These are phyloP conservation scores for Emydocephalus ijimae DNA, from an alignment of 2,113 vertebrate species.

Conservation along the genomic window DNA sequence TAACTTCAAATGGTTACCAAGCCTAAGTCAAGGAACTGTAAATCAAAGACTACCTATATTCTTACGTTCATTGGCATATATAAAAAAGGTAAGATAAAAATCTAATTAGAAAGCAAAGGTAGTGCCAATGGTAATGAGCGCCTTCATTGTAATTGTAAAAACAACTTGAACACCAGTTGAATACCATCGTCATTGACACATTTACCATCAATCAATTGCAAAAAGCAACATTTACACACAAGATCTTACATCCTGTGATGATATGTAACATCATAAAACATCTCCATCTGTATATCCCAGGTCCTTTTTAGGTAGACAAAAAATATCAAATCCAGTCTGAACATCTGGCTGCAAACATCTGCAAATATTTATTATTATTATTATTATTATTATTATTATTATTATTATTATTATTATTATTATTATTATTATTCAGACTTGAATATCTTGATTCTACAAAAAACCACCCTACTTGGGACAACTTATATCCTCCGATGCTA, in stretches of 20 bases:
- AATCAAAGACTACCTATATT: not conserved
- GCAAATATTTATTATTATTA: not conserved
- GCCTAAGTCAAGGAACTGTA: not conserved
- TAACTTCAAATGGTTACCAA: not conserved
- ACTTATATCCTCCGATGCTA: too few species aligned
- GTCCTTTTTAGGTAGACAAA: not conserved
- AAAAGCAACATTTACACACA: not conserved
- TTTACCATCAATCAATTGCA: not conserved
- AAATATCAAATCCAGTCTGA: not conserved
- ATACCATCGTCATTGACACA: not conserved
- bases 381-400: too few species aligned
- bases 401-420: too few species aligned
- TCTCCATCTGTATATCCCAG: not conserved
- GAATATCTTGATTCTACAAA: too few species aligned
- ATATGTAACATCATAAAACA: not conserved
- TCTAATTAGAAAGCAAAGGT: not conserved
- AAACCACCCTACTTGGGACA: too few species aligned
- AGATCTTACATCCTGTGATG: rapidly evolving
- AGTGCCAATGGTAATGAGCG: not conserved
- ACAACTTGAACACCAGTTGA: not conserved
- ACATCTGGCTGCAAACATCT: not conserved
- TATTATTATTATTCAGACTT: too few species aligned
- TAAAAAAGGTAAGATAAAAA: not conserved
- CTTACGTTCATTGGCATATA: not conserved
- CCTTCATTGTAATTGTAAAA: not conserved